Evolutionary conservation across 2,888 invertebrate species (phyloP), one percentile per base, ranked within the genome.

Genomic region (Globia sparganii): DNA sequence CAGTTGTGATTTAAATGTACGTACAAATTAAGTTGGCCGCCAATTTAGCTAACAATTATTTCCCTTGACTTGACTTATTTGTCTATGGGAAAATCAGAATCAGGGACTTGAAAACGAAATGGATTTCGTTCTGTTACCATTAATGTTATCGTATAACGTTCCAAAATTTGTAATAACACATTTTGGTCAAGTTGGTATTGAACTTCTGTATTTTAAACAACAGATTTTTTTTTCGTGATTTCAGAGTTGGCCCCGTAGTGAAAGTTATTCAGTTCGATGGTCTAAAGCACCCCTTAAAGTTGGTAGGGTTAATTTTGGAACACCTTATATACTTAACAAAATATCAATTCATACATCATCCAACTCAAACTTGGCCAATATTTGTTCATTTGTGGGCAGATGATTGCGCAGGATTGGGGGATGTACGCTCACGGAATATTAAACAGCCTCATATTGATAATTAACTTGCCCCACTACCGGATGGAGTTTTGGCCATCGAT

Each of bases 331-430:
- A n/a, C n/a, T n/a, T n/a, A n/a, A n/a, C 15, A 40, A 75, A 64
- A 56, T 83, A 84, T 78, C 59, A 67, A 78, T 77, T 76, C 25
- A 81, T 77, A 72, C 61, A 65, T 80, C 71, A 86, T 37, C 21
- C 43, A 28, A 56, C 61, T 56, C 34, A 46, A 78, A 86, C 62
- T 82, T 86, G 59, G 56, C n/a, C 71, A 75, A 87, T 88, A 79
- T 88, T 87, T 87, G 88, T 49, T 87, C 87, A 88, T 87, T 87
- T 83, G 88, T 75, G 85, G 64, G n/a, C 75, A 79, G 69, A 82
- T 83, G 83, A 87, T 78, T 87, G 78, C 58, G 43, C 79, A 61
- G 67, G 58, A 82, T 88, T 83, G 53, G 77, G 77, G 71, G 69
- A 9, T 37, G 34, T 4, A 75, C 83, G 80, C 71, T 11, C 31